Evolutionary conservation across 1,140 invertebrate species (phyloP).

Genomic region (Argopecten irradians): DNA sequence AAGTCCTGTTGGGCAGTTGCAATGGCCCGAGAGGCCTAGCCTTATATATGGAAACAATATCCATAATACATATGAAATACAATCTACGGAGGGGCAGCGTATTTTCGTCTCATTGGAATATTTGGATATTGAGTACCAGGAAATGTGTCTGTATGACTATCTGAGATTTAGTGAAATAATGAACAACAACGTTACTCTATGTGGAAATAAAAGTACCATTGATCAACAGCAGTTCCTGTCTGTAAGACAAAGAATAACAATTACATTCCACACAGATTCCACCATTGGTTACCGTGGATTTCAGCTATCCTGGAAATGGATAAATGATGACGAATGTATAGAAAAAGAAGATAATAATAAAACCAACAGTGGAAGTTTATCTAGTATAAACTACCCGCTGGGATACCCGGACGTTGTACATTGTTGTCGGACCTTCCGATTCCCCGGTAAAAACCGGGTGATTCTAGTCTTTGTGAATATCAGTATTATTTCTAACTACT

Average conservation of each 20-base stretch:
- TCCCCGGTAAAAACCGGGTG: background rate
- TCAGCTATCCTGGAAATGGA: slow-evolving; percentile 82
- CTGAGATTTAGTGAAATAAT: slow-evolving; percentile 79
- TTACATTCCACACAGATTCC: slow-evolving; percentile 85
- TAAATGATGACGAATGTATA: slow-evolving; percentile 82
- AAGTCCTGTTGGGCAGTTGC: background rate
- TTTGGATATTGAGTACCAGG: slow-evolving; percentile 85
- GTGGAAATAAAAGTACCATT: slow-evolving; percentile 24
- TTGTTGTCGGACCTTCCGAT: background rate
- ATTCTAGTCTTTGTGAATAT: background rate
- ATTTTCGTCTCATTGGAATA: slow-evolving; percentile 51
- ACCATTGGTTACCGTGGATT: slow-evolving; percentile 83
- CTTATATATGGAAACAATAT: slow-evolving; percentile 28
- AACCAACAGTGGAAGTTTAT: background rate
- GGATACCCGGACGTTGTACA: background rate
- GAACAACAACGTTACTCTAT: background rate
- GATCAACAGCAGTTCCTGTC: slow-evolving; percentile 80
- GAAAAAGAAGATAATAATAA: slow-evolving; percentile 62
- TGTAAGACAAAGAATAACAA: slow-evolving; percentile 79
- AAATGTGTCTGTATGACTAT: slow-evolving; percentile 87
- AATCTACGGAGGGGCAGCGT: background rate
- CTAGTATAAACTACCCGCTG: background rate
- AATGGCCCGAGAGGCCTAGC: background rate
- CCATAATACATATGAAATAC: background rate
- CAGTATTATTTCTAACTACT: background rate